Evolutionary conservation across 2,888 invertebrate species (phyloP).

Genomic region (Orchesellides sinensis): DNA sequence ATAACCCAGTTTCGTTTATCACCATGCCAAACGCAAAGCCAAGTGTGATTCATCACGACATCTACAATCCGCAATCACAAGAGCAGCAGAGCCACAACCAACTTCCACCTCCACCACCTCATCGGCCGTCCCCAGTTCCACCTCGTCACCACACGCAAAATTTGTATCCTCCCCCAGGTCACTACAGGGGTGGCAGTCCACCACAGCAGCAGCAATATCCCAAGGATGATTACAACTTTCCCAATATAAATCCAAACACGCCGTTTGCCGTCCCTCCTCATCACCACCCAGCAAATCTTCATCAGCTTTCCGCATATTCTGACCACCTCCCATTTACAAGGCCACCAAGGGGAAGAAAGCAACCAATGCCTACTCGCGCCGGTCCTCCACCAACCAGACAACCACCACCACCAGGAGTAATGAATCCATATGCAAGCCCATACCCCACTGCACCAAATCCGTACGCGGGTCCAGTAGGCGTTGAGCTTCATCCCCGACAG

Average conservation of each 20-base stretch:
- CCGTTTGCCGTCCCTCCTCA: background rate
- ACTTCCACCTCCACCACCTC: conserved; percentile 67
- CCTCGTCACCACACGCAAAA: background rate
- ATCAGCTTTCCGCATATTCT: conserved; percentile 48
- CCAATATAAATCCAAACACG: conserved; percentile 4
- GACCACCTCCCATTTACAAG: conserved; percentile 48
- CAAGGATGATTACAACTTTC: conserved; percentile 16
- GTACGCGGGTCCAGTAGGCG: too few relatives aligned
- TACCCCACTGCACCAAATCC: background rate
- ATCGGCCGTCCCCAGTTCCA: conserved; percentile 2
- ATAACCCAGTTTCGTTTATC: conserved; percentile 72
- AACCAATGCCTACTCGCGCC: conserved; percentile 12
- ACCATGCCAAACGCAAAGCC: conserved; percentile 72
- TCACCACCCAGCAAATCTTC: conserved; percentile 6
- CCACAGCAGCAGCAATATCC: background rate
- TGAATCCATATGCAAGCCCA: conserved; percentile 29
- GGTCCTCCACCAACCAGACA: background rate
- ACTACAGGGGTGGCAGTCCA: background rate
- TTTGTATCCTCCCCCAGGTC: background rate
- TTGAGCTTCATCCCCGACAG: background rate
- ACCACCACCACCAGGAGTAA: conserved; percentile 20
- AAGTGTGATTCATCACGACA: conserved; percentile 71
- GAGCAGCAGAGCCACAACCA: conserved; percentile 1
- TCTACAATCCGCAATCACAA: conserved; percentile 20
- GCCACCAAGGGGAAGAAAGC: conserved; percentile 25